Evolutionary conservation across 2,797 vertebrate species (phyloP), one percentile per base, ranked within the genome.

Genomic region (Pterois miles): DNA sequence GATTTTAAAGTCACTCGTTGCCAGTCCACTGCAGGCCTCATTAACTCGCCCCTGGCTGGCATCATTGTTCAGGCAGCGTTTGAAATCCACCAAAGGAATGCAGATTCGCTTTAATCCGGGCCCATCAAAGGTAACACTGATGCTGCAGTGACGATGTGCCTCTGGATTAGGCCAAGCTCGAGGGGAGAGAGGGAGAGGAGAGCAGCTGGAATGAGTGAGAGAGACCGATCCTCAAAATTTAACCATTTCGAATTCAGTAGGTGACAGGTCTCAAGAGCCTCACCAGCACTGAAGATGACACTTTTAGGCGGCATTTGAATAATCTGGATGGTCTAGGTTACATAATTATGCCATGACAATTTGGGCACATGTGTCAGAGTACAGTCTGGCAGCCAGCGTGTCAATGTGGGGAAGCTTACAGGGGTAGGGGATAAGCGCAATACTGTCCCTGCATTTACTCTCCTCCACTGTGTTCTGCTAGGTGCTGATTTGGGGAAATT

Each of bases 61-160:
- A 95, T 96, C 95, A 97, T 97, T 97, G 96, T 98, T 95, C 93
- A 90, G 82, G 86, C 85, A 84, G 94, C 89, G 94, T 97, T 97
- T 96, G 96, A 97, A 97, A 96, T 96, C 89, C 96, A 96, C 96
- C 96, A 96, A 97, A 97, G 96, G 94, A 96, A 95, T 95, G 94
- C 94, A 96, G 96, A 97, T 97, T 97, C 95, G 92, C 94, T 96
- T 96, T 97, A 97, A 97, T 97, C 97, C 96, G 76, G 80, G 86
- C 94, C 95, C 95, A 96, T 97, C 97, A 97, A 97, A 97, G 95
- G 94, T 97, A 96, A 92, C 92, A 95, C 90, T 80, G 95, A 94
- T 93, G 92, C 92, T 93, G 93, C 93, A 92, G 94, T 65, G 91
- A 93, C 90, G 93, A 90, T 82, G 71, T 40, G 88, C 72, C 86